phyloP scores from a whole-genome alignment of 2,888 invertebrate species.

The Philereme vetulata region DNA sequence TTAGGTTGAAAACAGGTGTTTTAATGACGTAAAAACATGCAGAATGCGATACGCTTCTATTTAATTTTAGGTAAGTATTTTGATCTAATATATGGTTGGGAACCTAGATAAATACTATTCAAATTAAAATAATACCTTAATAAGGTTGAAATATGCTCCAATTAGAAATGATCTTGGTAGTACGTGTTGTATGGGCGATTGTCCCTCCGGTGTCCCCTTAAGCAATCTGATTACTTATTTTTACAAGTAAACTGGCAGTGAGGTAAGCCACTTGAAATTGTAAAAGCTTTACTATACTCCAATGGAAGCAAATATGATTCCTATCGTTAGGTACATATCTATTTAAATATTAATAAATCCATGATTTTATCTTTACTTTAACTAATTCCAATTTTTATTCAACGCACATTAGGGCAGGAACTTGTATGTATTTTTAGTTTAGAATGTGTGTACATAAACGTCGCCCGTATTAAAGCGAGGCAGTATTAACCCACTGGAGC shows the following conservation, averaged over 20 bases:
- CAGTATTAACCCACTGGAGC: background rate
- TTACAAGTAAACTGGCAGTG: constrained; percentile 26
- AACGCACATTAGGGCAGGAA: background rate
- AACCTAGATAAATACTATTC: no score
- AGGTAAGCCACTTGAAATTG: constrained; percentile 14
- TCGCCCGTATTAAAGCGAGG: no score
- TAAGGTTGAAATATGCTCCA: no score
- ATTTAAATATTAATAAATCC: background rate
- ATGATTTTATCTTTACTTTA: background rate
- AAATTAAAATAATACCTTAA: no score
- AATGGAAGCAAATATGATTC: background rate
- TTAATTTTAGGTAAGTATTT: no score
- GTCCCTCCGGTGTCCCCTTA: no score
- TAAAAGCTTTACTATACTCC: constrained; percentile 19
- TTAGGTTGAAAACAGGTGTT: no score
- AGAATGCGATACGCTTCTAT: no score
- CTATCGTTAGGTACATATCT: background rate
- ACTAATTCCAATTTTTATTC: background rate
- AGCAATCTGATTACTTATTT: constrained; percentile 1
- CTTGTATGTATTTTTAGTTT: background rate
- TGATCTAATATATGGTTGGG: no score
- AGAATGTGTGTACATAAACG: background rate
- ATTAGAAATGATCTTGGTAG: no score
- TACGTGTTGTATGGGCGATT: no score
- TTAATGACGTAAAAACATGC: no score